Conservation (phyloP, 2,888 invertebrate genomes). For the Bibio marci region DNA sequence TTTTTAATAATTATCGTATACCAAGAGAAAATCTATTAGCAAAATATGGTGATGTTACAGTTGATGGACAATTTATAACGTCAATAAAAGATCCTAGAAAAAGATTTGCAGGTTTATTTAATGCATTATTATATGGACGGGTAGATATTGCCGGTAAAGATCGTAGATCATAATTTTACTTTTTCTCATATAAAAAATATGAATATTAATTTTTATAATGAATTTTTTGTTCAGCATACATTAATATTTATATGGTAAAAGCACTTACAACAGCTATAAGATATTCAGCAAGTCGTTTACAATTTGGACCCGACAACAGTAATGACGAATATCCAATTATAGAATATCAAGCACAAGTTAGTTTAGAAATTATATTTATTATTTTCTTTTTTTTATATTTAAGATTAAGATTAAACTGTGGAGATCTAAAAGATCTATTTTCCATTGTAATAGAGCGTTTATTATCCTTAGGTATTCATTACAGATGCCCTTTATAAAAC, state of each 20-base stretch:
- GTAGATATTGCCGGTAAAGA: slow-evolving; percentile 49
- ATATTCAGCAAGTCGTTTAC: slow-evolving; percentile 71
- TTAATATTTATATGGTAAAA: slow-evolving; percentile 37
- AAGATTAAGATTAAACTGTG: no score
- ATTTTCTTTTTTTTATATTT: no score
- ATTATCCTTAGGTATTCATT: no score
- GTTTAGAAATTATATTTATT: no score
- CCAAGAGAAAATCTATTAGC: slow-evolving; percentile 67
- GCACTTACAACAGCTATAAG: slow-evolving; percentile 70
- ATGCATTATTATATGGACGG: slow-evolving; percentile 66
- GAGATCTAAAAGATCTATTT: no score
- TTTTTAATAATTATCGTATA: slow-evolving; percentile 65
- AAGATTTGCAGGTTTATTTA: slow-evolving; percentile 68
- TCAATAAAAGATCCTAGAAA: slow-evolving; percentile 68
- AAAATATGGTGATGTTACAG: slow-evolving; percentile 70
- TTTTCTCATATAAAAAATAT: no score
- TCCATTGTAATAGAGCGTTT: no score
- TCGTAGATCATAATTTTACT: no score
- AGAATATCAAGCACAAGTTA: slow-evolving; percentile 71
- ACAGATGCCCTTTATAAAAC: no score
- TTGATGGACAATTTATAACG: slow-evolving; percentile 64
- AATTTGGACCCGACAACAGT: slow-evolving; percentile 61
- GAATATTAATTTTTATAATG: no score
- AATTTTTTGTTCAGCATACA: no score
- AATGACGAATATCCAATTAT: slow-evolving; percentile 62